Base-by-base conservation (phyloP, 2,113 vertebrate genomes). In the Tauraco erythrolophus region DNA sequence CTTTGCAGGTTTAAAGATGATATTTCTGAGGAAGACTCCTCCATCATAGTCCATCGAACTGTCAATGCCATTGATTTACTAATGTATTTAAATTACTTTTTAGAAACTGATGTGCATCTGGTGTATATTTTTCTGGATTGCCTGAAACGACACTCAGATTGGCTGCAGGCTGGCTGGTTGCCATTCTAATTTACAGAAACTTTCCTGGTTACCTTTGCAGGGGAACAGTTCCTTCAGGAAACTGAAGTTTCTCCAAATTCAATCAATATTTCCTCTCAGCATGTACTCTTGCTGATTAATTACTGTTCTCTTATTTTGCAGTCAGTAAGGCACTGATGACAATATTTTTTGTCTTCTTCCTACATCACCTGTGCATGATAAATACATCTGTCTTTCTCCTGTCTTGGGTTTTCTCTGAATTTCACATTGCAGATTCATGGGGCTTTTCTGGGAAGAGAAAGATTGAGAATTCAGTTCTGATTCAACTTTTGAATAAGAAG, bases 111-210 rank as follows among this genome's bases (percentile, higher is more conserved):
- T 2, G 14, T 37, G 90, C 86, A 90, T 96, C 96, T 95, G 88
- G 92, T 94, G 92, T 81, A 22, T 92, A 62, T 96, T 96, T 96
- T 84, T 83, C 76, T 91, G 50, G 72, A 58, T 71, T 94, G 89
- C 85, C 92, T 84, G 89, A 84, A 91, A 92, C 7, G 24, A 92
- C 61, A 51, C 80, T 97, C 93, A 80, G 92, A 61, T 62, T 92
- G 92, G 96, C 91, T 94, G 83, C 80, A 86, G 76, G 50, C 89
- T 97, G 95, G 94, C 96, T 72, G 4, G 65, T 74, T 90, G 96
- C 91, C 83, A 50, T 95, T 96, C 84, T 97, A 87, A 98, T 98
- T 97, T 97, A 84, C 95, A 96, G 93, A 95, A 96, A 88, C 64
- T 41, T 53, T 88, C 89, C 93, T 88, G 81, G 88, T 89, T 96